A percentile compares a stretch with the other conserved stretches of the same genome.
Conservation (phyloP, 2,888 invertebrate species). For the Stenolophus ochropezus region DNA sequence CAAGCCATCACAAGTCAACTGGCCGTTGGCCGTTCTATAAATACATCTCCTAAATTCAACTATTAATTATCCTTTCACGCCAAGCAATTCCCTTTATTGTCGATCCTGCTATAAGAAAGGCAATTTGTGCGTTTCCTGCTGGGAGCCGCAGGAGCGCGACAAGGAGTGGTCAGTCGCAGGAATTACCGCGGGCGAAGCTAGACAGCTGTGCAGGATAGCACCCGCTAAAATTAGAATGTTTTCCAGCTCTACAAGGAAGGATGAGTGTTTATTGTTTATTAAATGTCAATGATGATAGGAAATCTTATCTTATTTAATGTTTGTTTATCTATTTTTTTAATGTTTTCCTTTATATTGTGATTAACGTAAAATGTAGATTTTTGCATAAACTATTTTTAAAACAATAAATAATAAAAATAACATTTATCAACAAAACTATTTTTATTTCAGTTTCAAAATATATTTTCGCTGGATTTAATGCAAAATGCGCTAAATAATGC, state of each 20-base stretch:
- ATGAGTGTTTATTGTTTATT: too few species aligned
- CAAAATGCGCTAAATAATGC: too few species aligned
- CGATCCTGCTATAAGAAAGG: not conserved
- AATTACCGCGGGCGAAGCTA: not conserved
- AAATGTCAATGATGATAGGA: too few species aligned
- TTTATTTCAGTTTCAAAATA: too few species aligned
- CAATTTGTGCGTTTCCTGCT: conserved; percentile 30
- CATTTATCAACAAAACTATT: too few species aligned
- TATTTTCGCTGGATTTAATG: too few species aligned
- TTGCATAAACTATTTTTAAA: too few species aligned
- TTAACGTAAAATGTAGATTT: too few species aligned
- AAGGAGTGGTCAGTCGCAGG: not conserved
- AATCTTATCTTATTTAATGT: too few species aligned
- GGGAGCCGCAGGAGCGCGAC: not conserved
- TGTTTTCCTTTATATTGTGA: too few species aligned
- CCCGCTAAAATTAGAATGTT: not conserved
- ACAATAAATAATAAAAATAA: too few species aligned
- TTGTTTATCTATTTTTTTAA: too few species aligned
- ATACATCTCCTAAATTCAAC: not conserved
- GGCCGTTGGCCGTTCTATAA: not conserved
- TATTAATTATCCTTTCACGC: not conserved
- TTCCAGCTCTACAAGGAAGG: not conserved
- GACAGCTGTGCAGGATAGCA: not conserved
- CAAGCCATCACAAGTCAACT: not conserved
- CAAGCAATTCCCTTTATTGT: conserved; percentile 12